phyloP scores from a whole-genome alignment of 1,140 invertebrate genomes.

The Drosophila sulfurigaster region DNA sequence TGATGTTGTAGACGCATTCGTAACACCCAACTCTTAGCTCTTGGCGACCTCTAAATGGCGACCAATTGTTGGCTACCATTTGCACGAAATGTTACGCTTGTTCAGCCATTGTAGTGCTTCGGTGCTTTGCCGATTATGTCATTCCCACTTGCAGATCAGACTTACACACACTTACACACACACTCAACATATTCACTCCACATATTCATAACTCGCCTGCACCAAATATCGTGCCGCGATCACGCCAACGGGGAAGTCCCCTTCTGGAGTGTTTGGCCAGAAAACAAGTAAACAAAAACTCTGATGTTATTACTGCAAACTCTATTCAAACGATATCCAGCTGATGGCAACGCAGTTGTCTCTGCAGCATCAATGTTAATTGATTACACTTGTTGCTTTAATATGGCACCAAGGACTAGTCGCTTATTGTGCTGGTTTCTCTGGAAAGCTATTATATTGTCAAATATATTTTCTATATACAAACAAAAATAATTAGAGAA shows the following conservation, averaged over 20 bases:
- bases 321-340: not conserved
- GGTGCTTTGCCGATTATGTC: slow-evolving; percentile 34
- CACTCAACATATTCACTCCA: no score
- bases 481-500: no score
- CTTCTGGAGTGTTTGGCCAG: not conserved
- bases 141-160: slow-evolving; percentile 5
- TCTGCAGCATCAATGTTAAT: not conserved
- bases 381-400: not conserved
- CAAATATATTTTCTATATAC: no score
- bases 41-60: slow-evolving; percentile 18
- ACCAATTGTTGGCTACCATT: slow-evolving; percentile 44
- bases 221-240: not conserved
- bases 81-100: slow-evolving; percentile 46
- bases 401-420: not conserved
- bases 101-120: slow-evolving; percentile 4
- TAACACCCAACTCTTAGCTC: slow-evolving; percentile 17
- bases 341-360: not conserved
- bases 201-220: not conserved
- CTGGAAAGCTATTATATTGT: not conserved
- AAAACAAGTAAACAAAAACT: not conserved
- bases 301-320: no score
- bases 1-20: slow-evolving; percentile 35
- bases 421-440: not conserved
- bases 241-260: not conserved
- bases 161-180: no score